Percentiles rank a stretch among this genome's conserved stretches.
Conservation (phyloP, 2,113 vertebrate genomes). For the Trematomus loennbergii region DNA sequence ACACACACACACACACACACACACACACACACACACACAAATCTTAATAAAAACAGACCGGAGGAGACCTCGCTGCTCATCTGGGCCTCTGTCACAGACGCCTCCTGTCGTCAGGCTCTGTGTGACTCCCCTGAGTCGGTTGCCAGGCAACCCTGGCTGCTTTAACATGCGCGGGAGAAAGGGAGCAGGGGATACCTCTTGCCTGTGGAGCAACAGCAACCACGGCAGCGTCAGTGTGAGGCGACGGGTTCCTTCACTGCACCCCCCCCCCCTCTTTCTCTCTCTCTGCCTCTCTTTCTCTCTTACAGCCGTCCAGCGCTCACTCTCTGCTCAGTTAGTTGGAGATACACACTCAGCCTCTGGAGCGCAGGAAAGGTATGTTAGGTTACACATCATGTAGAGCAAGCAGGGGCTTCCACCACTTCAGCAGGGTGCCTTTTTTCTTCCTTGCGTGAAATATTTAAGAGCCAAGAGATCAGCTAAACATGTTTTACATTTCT, state of each 20-base stretch:
- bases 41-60: slow-evolving; percentile 25
- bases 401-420: slow-evolving; percentile 47
- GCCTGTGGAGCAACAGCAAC: slow-evolving; percentile 74
- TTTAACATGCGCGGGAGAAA: slow-evolving; percentile 88
- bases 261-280: not conserved
- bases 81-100: slow-evolving; percentile 77
- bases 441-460: slow-evolving; percentile 25
- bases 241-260: slow-evolving; percentile 61
- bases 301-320: slow-evolving; percentile 44
- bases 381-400: slow-evolving; percentile 54
- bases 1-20: not conserved
- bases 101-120: slow-evolving; percentile 71
- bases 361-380: slow-evolving; percentile 43
- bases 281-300: slow-evolving; percentile 1
- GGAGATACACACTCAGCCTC: slow-evolving; percentile 47
- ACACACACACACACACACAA: not conserved
- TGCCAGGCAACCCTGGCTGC: slow-evolving; percentile 90
- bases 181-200: slow-evolving; percentile 84
- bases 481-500: slow-evolving; percentile 34
- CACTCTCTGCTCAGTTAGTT: slow-evolving; percentile 57
- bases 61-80: slow-evolving; percentile 70
- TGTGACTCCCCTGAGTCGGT: slow-evolving; percentile 89
- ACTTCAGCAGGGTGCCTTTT: slow-evolving; percentile 36
- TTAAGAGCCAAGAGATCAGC: slow-evolving; percentile 30
- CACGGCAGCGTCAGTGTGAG: slow-evolving; percentile 68